Evolutionary conservation across 2,797 vertebrate species (phyloP), one percentile per base, ranked within the genome.

Genomic region (Hypotaenidia okinawae): DNA sequence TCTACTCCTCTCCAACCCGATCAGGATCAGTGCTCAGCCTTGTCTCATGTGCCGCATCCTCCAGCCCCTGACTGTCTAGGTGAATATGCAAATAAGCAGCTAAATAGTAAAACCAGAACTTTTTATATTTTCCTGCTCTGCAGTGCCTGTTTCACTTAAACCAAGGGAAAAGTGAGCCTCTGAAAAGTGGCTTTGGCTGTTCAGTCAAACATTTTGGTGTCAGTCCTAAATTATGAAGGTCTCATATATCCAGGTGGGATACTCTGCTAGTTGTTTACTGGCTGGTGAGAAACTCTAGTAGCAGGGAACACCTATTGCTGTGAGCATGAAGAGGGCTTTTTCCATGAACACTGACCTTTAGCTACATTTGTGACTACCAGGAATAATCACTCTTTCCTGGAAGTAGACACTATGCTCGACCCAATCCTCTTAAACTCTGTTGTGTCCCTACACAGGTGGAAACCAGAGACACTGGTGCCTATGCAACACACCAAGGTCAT

Each of bases 11-110:
- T 84, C 11, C 39, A 12, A 37, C 9, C 30, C 73, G 33, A 11
- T 32, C 25, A 11, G 55, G 16, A 33, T 45, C 0, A 1, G 3
- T 35, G 89, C 19, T 18, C 41, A 54, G 23, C 43, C 35, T 86
- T 3, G 9, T 64, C 19, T 75, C 1, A 0, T 1, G 3, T 67
- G 27, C 67, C 1, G 0, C n/a, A 19, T 68, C 81, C 17, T 72
- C 9, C 33, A 58, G 30, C 45, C 32, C 32, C 41, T 13, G 28
- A 23, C 43, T 62, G 21, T 62, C 28, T 59, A 39, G 41, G 23
- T 85, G 51, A 45, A 45, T 45, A 47, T 47, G 45, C 45, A 47
- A 47, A 33, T 27, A 27, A 19, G 49, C 61, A 35, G 9, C 75
- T 73, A 27, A 72, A 33, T 9, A 28, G 17, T 72, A 10, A 43